Base-by-base conservation (phyloP, 2,888 invertebrate species). In the Dasypolia templi region DNA sequence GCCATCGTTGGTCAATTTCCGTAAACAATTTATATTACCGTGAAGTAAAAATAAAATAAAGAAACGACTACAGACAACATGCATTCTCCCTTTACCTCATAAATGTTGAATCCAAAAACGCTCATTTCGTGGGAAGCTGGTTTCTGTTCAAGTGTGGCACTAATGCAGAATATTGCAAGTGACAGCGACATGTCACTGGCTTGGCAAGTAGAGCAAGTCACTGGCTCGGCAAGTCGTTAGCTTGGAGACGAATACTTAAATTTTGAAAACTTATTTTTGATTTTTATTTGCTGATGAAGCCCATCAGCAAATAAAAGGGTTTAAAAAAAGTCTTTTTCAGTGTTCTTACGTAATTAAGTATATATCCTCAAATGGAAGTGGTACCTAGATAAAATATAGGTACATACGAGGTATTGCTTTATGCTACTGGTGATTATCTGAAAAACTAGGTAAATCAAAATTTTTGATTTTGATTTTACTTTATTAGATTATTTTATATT, bases 71-170 rank as follows among this genome's bases (percentile, higher is more conserved):
- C 46, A 29, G 46, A 42, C 55, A 49, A 42, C 56, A 22, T 0
- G 70, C 32, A 22, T 0, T 78, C 32, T 39, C 55, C 22, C 9
- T 9, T 17, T 19, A 71, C 46, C 55, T 49, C 49, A n/a, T 32
- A 56, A 46, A 75, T 39, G 56, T 49, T 70, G 39, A 22, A 42
- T 77, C 39, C 70, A 6, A 74, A 78, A 78, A 35, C 19, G 26
- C 3, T 78, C 22, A 56, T 69, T 62, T 77, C 66, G 71, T 32
- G 82, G 63, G 32, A 12, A 78, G 53, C 79, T 78, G 72, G 63
- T 70, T 77, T 69, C 12, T 70, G 39, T 65, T n/a, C 49, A 17
- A 69, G n/a, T 67, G 46, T 76, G 22, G 46, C 26, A 61, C 68
- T 46, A 44, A 17, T 17, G 46, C 39, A 74, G 49, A 42, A 51